Conservation (phyloP, 2,113 vertebrate species). For the Dicrurus megarhynchus region DNA sequence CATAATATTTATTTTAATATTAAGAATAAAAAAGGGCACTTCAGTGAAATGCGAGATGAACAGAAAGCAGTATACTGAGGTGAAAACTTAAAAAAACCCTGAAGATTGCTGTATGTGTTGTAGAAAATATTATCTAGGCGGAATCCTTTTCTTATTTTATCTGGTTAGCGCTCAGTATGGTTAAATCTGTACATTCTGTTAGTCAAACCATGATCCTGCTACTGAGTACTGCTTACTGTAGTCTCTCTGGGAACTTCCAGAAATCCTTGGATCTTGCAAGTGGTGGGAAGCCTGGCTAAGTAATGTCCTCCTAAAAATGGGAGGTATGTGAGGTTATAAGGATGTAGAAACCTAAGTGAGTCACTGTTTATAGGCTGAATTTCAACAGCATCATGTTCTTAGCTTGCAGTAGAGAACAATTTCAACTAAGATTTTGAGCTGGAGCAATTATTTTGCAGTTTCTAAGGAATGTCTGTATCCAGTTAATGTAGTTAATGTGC, state of each 20-base stretch:
- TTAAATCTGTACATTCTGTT: neutral
- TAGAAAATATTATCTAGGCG: neutral
- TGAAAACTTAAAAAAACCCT: neutral
- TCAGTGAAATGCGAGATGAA: neutral
- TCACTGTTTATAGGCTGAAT: neutral
- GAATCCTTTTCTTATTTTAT: neutral
- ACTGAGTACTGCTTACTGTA: neutral
- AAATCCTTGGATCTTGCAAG: neutral
- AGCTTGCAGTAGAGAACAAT: neutral
- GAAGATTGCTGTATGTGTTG: neutral
- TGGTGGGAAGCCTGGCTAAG: neutral
- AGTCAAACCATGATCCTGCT: neutral
- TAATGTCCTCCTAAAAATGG: neutral
- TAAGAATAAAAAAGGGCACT: neutral
- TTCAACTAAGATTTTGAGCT: neutral
- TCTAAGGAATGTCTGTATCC: neutral
- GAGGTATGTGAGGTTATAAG: neutral
- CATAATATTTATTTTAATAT: neutral
- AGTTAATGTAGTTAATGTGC: neutral
- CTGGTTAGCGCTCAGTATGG: accelerated
- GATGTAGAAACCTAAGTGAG: neutral
- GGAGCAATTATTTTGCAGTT: neutral
- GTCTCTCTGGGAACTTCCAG: neutral
- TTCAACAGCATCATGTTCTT: neutral
- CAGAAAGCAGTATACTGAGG: neutral